Evolutionary conservation across 1,140 invertebrate genomes (phyloP).

Genomic region (Brachionus calyciflorus): DNA sequence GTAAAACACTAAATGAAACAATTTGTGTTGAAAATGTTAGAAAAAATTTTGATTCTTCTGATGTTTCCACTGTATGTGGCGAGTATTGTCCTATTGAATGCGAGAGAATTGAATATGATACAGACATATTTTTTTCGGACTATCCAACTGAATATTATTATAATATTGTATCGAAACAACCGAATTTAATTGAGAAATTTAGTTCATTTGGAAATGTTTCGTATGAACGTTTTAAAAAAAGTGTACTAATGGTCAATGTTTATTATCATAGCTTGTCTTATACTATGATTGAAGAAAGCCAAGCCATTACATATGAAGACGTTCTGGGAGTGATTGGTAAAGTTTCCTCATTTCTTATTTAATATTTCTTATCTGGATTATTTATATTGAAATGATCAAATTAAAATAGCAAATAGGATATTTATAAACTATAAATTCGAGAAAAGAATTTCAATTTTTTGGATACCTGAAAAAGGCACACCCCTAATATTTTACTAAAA

Average conservation of each 20-base stretch:
- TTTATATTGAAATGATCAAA: too few species aligned
- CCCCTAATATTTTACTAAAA: too few species aligned
- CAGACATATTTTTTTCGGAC: neutral
- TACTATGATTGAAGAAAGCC: slow-evolving; percentile 2
- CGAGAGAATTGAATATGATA: neutral
- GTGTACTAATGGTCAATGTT: neutral
- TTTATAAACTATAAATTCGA: too few species aligned
- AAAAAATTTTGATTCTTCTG: neutral
- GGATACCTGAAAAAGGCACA: too few species aligned
- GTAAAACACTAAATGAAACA: neutral
- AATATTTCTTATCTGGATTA: too few species aligned
- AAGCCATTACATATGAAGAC: neutral
- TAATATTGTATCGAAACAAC: neutral
- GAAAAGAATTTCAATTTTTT: too few species aligned
- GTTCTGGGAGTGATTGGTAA: slow-evolving; percentile 12
- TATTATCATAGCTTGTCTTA: slow-evolving; percentile 15
- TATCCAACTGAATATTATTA: slow-evolving; percentile 43
- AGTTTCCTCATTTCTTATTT: too few species aligned
- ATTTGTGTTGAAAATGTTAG: neutral
- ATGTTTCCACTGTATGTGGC: neutral
- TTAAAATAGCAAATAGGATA: too few species aligned
- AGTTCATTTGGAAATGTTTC: neutral
- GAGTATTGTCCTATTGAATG: slow-evolving; percentile 11
- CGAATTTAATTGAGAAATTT: slow-evolving; percentile 4
- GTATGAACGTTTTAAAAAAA: slow-evolving; percentile 27